Evolutionary conservation across 2,113 vertebrate species (phyloP).

Genomic region (Donacobius atricapilla): DNA sequence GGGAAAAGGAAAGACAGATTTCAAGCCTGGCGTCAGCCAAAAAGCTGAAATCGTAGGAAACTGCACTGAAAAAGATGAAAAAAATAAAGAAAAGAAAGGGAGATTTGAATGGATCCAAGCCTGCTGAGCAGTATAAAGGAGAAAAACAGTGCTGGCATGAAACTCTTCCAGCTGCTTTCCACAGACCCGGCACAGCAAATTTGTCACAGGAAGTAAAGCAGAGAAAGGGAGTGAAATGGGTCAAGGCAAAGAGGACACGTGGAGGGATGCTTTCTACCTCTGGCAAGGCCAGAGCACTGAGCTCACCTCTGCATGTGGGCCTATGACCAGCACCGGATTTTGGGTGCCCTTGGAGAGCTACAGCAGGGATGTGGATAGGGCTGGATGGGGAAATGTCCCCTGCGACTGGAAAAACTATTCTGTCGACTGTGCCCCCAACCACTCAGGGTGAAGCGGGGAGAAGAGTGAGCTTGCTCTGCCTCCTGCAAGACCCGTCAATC

Average conservation of each 20-base stretch:
- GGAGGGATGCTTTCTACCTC: not conserved
- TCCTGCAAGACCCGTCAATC: not conserved
- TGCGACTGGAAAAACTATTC: not conserved
- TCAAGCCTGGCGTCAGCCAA: not conserved
- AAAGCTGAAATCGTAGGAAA: constrained; percentile 6
- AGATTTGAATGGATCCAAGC: not conserved
- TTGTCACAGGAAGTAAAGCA: not conserved
- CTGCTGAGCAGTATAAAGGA: not conserved
- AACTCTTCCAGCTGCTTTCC: constrained; percentile 11
- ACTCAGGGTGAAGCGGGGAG: not conserved
- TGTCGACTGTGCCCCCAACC: rapidly evolving
- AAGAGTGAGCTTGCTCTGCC: not conserved
- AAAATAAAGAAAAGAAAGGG: not conserved
- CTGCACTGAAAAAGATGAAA: not conserved
- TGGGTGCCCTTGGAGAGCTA: not conserved
- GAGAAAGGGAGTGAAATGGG: not conserved
- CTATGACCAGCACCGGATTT: rapidly evolving
- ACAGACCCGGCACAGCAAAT: not conserved
- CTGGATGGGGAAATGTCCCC: not conserved
- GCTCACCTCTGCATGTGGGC: rapidly evolving
- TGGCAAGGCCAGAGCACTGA: rapidly evolving
- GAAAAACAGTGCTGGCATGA: not conserved
- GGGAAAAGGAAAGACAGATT: not conserved
- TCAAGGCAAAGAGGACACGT: not conserved
- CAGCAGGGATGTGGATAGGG: rapidly evolving